A percentile compares a stretch with the other conserved stretches of the same genome.
Evolutionary conservation across 64 coral and sea anemone species (phyloP).

Genomic region (Stichodactyla helianthus): DNA sequence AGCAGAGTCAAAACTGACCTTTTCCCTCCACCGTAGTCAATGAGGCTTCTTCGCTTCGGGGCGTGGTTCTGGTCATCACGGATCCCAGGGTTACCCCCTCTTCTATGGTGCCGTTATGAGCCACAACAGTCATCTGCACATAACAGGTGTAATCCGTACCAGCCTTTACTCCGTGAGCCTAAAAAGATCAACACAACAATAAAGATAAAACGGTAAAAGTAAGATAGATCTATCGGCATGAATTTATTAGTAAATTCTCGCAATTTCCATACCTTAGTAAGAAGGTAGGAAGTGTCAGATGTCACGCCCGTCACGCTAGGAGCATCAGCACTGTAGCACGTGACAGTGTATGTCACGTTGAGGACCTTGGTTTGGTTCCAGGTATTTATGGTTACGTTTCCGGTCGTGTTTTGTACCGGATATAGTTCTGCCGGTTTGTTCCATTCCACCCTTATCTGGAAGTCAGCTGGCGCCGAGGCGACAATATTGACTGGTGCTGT

Average conservation of each 20-base stretch:
- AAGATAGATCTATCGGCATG: too few species aligned
- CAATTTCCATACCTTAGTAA: neutral
- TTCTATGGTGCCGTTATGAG: conserved; percentile 65
- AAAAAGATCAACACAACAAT: neutral
- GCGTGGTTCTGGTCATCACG: conserved; percentile 63
- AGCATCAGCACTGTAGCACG: conserved; percentile 71
- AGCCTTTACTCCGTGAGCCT: conserved; percentile 68
- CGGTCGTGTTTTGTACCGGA: conserved; percentile 50
- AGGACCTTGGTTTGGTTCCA: conserved; percentile 17
- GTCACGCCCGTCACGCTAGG: conserved; percentile 46
- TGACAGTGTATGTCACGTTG: conserved; percentile 70
- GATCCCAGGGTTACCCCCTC: conserved; percentile 42
- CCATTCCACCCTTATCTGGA: conserved; percentile 64
- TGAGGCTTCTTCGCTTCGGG: conserved; percentile 66
- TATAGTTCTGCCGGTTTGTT: conserved; percentile 70
- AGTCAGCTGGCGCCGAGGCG: conserved; percentile 67
- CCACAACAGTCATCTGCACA: conserved; percentile 74
- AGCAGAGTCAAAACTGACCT: conserved; percentile 29
- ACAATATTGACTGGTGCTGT: conserved; percentile 76
- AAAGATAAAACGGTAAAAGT: neutral
- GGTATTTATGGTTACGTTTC: conserved; percentile 32
- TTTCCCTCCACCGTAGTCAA: conserved; percentile 91
- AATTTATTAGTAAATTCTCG: neutral
- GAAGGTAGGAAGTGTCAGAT: neutral
- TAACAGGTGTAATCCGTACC: conserved; percentile 92